Conservation (phyloP, 1,140 invertebrate genomes). For the Halictus rubicundus region DNA sequence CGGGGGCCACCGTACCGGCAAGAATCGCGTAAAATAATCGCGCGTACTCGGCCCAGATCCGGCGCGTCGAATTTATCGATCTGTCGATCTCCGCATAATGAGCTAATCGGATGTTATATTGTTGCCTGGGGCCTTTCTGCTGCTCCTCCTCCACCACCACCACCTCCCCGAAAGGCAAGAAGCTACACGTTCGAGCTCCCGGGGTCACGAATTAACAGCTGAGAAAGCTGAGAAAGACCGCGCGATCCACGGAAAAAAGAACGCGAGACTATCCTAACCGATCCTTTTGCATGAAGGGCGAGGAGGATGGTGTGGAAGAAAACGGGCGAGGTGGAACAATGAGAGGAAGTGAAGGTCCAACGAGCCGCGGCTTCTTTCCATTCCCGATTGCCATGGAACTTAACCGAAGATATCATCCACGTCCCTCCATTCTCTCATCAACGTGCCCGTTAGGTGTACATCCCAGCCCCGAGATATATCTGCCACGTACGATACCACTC, state of each 20-base stretch:
- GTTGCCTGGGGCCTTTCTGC: slow-evolving; percentile 28
- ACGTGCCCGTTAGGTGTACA: slow-evolving; percentile 53
- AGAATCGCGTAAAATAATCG: slow-evolving; percentile 54
- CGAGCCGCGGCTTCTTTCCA: slow-evolving; percentile 69
- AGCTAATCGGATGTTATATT: slow-evolving; percentile 71
- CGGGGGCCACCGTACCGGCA: slow-evolving; percentile 34
- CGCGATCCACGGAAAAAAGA: slow-evolving; percentile 30
- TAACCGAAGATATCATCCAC: slow-evolving; percentile 58
- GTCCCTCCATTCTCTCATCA: slow-evolving; percentile 48
- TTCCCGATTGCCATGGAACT: slow-evolving; percentile 65
- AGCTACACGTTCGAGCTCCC: not conserved
- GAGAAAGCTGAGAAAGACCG: slow-evolving; percentile 52
- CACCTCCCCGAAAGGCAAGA: no score
- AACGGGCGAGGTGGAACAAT: slow-evolving; percentile 60
- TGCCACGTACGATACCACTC: slow-evolving; percentile 41
- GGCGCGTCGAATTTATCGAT: slow-evolving; percentile 69
- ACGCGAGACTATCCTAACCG: slow-evolving; percentile 9
- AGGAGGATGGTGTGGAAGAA: not conserved
- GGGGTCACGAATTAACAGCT: slow-evolving; percentile 54
- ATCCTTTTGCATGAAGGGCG: slow-evolving; percentile 11
- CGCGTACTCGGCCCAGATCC: slow-evolving; percentile 42
- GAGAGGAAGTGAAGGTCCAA: slow-evolving; percentile 75
- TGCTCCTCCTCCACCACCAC: no score
- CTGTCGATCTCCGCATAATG: slow-evolving; percentile 71
- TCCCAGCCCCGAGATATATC: slow-evolving; percentile 48